Percentiles rank a stretch among this genome's conserved stretches.
Conservation (phyloP, 92 coral and sea anemone species). For the Palythoa grandiflora region DNA sequence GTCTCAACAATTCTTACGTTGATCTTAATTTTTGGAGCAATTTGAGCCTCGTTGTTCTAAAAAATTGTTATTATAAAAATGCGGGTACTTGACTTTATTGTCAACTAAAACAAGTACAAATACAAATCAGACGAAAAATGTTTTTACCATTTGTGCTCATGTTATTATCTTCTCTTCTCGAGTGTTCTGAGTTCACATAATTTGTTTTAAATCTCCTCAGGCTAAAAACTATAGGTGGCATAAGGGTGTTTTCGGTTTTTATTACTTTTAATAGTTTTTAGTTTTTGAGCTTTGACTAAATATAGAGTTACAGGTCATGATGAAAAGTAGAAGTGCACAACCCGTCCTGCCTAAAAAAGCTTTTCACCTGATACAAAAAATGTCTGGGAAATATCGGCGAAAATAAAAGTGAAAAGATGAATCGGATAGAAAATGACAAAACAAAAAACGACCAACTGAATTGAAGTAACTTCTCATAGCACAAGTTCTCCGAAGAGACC, state of each 20-base stretch:
- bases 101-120: neutral
- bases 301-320: neutral
- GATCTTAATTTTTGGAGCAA: too few species aligned
- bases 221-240: neutral
- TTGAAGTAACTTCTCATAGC: neutral
- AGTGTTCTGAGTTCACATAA: neutral
- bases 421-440: neutral
- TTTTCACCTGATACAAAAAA: neutral
- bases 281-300: neutral
- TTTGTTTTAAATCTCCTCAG: neutral
- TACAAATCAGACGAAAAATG: neutral
- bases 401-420: neutral
- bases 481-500: neutral
- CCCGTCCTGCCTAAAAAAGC: neutral
- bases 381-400: too few species aligned
- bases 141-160: neutral
- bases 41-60: neutral
- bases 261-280: neutral
- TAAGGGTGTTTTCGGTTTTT: neutral
- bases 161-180: neutral
- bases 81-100: too few species aligned
- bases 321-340: neutral
- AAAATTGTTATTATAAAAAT: too few species aligned
- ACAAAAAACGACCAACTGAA: neutral
- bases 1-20: too few species aligned